Percentiles rank a stretch among this genome's conserved stretches.
Evolutionary conservation across 2,888 invertebrate species (phyloP).

Genomic region (Sarcophaga rosellei): DNA sequence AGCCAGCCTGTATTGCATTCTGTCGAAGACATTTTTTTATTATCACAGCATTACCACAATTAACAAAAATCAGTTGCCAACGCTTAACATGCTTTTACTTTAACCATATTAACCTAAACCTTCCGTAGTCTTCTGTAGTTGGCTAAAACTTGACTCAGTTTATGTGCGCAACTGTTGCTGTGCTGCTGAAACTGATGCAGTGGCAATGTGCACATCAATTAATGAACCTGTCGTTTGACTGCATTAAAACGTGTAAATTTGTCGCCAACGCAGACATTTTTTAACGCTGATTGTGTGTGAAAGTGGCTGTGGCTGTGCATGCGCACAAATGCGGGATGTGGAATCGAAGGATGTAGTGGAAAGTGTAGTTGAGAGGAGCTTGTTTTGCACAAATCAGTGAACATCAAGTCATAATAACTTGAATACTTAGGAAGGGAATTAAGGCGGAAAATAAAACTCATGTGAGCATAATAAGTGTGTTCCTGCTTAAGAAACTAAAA

Average conservation of each 20-base stretch:
- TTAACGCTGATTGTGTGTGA: slow-evolving; percentile 58
- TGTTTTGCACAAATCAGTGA: neutral
- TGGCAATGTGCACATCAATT: slow-evolving; percentile 77
- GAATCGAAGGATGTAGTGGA: neutral
- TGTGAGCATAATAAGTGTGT: neutral
- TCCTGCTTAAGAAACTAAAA: neutral
- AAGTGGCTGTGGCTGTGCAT: slow-evolving; percentile 19
- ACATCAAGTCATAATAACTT: slow-evolving; percentile 2
- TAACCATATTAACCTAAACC: neutral
- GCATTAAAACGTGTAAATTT: slow-evolving; percentile 75
- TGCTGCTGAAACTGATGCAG: slow-evolving; percentile 21
- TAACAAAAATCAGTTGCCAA: neutral
- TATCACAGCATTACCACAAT: too few relatives aligned
- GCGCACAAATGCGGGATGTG: neutral
- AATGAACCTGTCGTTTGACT: slow-evolving; percentile 78
- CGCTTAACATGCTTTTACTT: slow-evolving; percentile 21
- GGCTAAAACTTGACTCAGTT: neutral
- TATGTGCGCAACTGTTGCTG: neutral
- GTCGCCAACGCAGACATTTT: slow-evolving; percentile 74
- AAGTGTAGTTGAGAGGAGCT: neutral
- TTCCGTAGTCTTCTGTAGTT: too few relatives aligned
- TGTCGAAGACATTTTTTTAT: too few relatives aligned
- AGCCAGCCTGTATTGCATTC: too few relatives aligned
- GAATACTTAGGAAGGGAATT: neutral
- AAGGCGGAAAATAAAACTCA: neutral